phyloP scores from a whole-genome alignment of 2,113 vertebrate species.

The Sceloporus undulatus region DNA sequence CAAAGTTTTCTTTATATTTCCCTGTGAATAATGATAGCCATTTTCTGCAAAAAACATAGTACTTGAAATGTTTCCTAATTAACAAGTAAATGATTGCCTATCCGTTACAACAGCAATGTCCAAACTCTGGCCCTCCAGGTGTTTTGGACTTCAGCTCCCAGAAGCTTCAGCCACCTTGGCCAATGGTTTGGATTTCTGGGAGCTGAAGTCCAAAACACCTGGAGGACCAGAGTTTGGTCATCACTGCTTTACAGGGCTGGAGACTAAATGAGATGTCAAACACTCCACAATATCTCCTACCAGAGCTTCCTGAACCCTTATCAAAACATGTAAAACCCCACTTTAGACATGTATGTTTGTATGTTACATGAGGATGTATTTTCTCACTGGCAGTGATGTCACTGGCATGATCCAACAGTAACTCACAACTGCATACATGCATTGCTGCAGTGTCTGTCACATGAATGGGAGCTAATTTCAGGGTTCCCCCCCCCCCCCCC shows the following conservation, averaged over 20 bases:
- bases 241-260: too few species aligned
- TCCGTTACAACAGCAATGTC: conserved; percentile 10
- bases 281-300: conserved; percentile 57
- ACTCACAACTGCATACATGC: not conserved
- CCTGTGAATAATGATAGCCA: conserved; percentile 24
- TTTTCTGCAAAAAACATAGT: conserved; percentile 49
- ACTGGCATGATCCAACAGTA: not conserved
- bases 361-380: conserved; percentile 4
- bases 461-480: not conserved
- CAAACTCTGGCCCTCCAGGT: too few species aligned
- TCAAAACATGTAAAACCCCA: conserved; percentile 25
- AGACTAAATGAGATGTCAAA: conserved; percentile 64
- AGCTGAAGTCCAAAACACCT: too few species aligned
- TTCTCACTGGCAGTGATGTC: not conserved
- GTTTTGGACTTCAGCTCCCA: conserved; percentile 33
- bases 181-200: too few species aligned
- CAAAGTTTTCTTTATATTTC: conserved; percentile 39
- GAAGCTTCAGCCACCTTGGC: too few species aligned
- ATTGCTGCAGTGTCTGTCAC: not conserved
- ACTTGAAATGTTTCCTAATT: conserved; percentile 47
- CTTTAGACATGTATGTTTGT: conserved; percentile 1
- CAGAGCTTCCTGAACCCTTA: conserved; percentile 53
- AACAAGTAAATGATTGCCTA: conserved; percentile 54
- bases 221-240: too few species aligned
- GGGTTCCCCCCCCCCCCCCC: too few species aligned